Evolutionary conservation across 2,113 vertebrate species (phyloP).

Genomic region (Cairina moschata): DNA sequence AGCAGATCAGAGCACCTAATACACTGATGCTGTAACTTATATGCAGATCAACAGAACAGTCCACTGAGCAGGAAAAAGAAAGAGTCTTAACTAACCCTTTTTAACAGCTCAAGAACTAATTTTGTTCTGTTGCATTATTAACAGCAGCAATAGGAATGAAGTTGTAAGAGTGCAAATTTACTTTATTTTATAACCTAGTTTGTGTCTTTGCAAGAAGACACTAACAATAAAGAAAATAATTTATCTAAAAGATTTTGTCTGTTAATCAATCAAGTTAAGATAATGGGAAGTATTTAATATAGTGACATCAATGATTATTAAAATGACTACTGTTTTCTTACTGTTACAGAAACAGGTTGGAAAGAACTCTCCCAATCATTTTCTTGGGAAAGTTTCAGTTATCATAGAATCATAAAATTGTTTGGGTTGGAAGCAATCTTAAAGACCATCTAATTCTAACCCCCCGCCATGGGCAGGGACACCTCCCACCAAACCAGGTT

Average conservation of each 20-base stretch:
- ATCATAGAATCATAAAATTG: no score
- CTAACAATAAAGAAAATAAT: background rate
- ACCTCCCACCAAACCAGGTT: no score
- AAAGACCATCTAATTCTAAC: no score
- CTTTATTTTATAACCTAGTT: slow-evolving; percentile 32
- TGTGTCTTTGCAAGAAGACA: background rate
- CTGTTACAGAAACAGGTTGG: background rate
- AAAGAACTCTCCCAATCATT: background rate
- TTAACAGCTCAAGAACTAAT: background rate
- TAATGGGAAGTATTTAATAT: background rate
- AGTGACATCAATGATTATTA: background rate
- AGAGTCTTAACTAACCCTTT: background rate
- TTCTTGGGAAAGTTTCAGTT: background rate
- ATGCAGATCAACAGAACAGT: background rate
- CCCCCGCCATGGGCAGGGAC: no score
- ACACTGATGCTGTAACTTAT: background rate
- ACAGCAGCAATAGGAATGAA: background rate
- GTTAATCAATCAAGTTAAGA: background rate
- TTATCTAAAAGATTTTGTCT: background rate
- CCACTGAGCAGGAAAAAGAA: background rate
- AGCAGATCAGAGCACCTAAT: background rate
- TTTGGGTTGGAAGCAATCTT: no score
- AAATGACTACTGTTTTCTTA: background rate
- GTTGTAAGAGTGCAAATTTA: slow-evolving; percentile 31
- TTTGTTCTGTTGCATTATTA: slow-evolving; percentile 40